Evolutionary conservation across 1,140 invertebrate species (phyloP).

Genomic region (Tenebrio molitor): DNA sequence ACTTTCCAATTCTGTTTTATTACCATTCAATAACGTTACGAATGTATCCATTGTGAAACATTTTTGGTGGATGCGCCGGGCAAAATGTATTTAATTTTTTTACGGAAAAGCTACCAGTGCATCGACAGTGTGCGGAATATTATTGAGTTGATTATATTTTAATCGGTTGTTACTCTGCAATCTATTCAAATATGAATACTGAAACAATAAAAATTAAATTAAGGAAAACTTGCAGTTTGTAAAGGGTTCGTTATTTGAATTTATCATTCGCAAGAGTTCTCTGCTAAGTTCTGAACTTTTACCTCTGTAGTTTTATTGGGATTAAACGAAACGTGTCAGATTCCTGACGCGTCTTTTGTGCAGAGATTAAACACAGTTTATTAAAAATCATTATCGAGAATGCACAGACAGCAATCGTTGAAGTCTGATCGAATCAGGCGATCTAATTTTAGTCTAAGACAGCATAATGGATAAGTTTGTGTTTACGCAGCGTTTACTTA

Average conservation of each 20-base stretch:
- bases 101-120: not conserved
- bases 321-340: not conserved
- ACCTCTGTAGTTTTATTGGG: not conserved
- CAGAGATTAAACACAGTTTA: not conserved
- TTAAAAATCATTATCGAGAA: not conserved
- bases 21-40: constrained; percentile 13
- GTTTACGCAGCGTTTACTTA: not conserved
- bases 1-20: constrained; percentile 5
- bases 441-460: too few species aligned
- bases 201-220: too few species aligned
- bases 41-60: constrained; percentile 15
- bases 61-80: constrained; percentile 11
- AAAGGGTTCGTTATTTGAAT: not conserved
- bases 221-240: not conserved
- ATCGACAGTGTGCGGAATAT: not conserved
- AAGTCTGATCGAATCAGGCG: not conserved
- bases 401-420: not conserved
- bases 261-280: not conserved
- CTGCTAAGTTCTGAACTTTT: not conserved
- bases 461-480: constrained; percentile 2
- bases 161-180: not conserved
- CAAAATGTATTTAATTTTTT: constrained; percentile 6
- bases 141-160: not conserved
- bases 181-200: too few species aligned
- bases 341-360: not conserved